phyloP scores from a whole-genome alignment of 1,140 invertebrate species.

The Heliconius nattereri region DNA sequence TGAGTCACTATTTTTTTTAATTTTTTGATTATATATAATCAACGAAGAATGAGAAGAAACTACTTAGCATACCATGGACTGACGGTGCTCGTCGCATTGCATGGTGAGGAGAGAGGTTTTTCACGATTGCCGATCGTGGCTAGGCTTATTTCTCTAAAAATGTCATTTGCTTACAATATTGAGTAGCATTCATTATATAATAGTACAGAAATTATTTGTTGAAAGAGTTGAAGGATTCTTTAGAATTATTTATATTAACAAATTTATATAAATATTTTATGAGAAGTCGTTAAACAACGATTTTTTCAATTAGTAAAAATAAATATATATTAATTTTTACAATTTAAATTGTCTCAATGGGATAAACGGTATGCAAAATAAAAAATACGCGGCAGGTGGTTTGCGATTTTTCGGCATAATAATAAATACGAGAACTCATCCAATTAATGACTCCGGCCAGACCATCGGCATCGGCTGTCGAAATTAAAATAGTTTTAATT shows the following conservation, averaged over 20 bases:
- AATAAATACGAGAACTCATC: slow-evolving; percentile 40
- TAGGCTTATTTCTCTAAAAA: too few species aligned
- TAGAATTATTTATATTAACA: not conserved
- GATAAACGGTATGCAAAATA: not conserved
- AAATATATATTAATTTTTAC: not conserved
- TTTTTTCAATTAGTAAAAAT: not conserved
- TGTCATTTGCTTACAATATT: too few species aligned
- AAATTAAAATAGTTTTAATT: slow-evolving; percentile 44
- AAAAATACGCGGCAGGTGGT: slow-evolving; percentile 20
- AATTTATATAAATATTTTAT: not conserved
- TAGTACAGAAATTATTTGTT: too few species aligned
- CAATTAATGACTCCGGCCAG: slow-evolving; percentile 41
- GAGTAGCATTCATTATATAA: too few species aligned
- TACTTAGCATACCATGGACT: too few species aligned
- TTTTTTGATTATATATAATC: too few species aligned
- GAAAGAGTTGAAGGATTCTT: too few species aligned
- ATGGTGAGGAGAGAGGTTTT: too few species aligned
- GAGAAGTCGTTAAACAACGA: not conserved
- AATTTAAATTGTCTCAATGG: not conserved
- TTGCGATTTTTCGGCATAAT: slow-evolving; percentile 36
- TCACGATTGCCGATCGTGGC: too few species aligned
- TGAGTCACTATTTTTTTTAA: too few species aligned
- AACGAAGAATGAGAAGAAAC: too few species aligned
- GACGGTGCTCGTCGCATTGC: too few species aligned
- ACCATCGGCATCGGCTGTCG: slow-evolving; percentile 40